Conservation (phyloP, 2,113 vertebrate species). For the Tor tambroides region DNA sequence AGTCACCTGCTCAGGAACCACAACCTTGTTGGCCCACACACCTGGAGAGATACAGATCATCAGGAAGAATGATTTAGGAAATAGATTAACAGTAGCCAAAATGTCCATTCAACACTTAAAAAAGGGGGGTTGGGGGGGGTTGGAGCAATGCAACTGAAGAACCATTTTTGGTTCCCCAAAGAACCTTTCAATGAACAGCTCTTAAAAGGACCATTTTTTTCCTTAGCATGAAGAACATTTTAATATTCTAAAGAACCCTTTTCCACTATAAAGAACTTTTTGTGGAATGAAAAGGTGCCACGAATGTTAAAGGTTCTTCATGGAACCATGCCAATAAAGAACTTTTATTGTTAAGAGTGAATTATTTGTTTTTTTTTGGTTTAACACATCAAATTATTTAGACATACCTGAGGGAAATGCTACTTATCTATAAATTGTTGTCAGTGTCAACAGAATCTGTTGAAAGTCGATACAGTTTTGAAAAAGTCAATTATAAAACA, state of each 20-base stretch:
- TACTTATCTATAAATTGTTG: neutral
- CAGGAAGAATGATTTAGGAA: neutral
- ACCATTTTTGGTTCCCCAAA: neutral
- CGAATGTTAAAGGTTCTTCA: neutral
- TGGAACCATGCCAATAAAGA: neutral
- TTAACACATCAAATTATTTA: neutral
- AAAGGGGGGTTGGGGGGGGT: too few species aligned
- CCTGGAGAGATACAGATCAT: slow-evolving; percentile 72
- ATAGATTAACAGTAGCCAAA: neutral
- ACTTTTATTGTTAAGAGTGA: too few species aligned
- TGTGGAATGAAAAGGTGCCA: neutral
- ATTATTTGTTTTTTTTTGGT: neutral
- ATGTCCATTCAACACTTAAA: neutral
- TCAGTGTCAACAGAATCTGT: neutral
- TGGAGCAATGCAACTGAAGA: neutral
- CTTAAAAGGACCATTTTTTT: neutral
- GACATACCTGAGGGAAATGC: neutral
- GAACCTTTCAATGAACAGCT: neutral
- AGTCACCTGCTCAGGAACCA: slow-evolving; percentile 84
- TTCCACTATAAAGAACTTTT: neutral
- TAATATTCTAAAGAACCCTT: neutral
- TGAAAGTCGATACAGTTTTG: neutral
- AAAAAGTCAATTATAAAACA: neutral
- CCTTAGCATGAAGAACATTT: neutral
- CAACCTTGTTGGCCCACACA: slow-evolving; percentile 84